Evolutionary conservation across 1,140 invertebrate species (phyloP).

Genomic region (Hydropsyche tenuis): DNA sequence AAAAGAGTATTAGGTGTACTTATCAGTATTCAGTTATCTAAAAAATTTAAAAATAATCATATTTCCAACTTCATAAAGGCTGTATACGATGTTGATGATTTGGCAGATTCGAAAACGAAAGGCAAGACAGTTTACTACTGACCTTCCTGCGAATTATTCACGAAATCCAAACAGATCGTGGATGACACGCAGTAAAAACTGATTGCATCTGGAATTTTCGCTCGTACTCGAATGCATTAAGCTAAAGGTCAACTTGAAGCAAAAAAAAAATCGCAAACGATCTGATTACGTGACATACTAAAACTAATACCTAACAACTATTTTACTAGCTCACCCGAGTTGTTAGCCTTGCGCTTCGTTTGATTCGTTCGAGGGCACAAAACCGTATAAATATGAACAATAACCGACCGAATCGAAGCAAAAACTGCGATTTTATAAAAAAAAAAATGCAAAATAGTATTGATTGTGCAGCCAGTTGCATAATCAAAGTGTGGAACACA

Average conservation of each 20-base stretch:
- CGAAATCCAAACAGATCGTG: background rate
- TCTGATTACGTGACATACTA: slow-evolving; percentile 18
- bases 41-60: too few relatives aligned
- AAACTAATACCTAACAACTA: background rate
- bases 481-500: too few relatives aligned
- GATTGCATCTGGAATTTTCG: background rate
- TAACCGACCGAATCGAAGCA: too few relatives aligned
- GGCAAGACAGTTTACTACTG: background rate
- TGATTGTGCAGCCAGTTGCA: background rate
- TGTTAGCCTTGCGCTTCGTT: slow-evolving; percentile 19
- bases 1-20: too few relatives aligned
- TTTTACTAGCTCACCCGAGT: background rate
- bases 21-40: too few relatives aligned
- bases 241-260: background rate
- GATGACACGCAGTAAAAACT: background rate
- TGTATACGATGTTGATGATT: too few relatives aligned
- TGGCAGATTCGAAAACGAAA: background rate
- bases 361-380: slow-evolving; percentile 1
- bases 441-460: background rate
- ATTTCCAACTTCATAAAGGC: background rate
- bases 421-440: too few relatives aligned
- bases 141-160: background rate
- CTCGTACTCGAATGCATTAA: too few relatives aligned
- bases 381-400: too few relatives aligned
- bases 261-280: background rate